phyloP scores from a whole-genome alignment of 2,888 invertebrate species.

The Rutpela maculata region DNA sequence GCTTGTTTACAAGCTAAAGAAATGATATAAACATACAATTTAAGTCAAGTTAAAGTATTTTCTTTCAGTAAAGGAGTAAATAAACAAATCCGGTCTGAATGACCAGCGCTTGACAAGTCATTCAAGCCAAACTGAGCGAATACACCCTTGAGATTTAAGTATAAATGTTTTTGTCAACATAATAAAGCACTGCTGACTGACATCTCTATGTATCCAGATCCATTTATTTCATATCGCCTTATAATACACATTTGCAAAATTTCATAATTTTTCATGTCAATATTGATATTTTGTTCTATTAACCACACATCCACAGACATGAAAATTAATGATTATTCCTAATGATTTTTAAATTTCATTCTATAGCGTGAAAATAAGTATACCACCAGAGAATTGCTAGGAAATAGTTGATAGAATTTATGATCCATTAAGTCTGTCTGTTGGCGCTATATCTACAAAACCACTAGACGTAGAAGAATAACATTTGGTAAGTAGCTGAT shows the following conservation, averaged over 20 bases:
- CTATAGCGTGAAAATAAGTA: not conserved
- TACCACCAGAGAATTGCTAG: not conserved
- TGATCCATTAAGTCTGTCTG: not conserved
- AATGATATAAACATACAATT: constrained; percentile 17
- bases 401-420: not conserved
- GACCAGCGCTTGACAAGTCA: constrained; percentile 29
- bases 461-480: too few relatives aligned
- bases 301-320: not conserved
- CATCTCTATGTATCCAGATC: constrained; percentile 24
- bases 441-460: not conserved
- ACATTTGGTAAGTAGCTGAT: too few relatives aligned
- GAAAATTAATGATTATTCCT: constrained; percentile 17
- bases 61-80: constrained; percentile 30
- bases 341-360: constrained; percentile 14
- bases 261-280: constrained; percentile 29
- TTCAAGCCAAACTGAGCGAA: constrained; percentile 31
- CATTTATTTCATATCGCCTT: not conserved
- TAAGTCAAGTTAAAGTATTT: constrained; percentile 13
- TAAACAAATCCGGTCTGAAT: constrained; percentile 32
- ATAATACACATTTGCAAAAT: constrained; percentile 18
- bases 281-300: not conserved
- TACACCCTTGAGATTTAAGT: constrained; percentile 27
- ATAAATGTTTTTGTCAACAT: constrained; percentile 34
- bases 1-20: constrained; percentile 10
- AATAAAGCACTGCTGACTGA: constrained; percentile 24